phyloP scores from a whole-genome alignment of 2,888 invertebrate species.

The Synanthedon formicaeformis region DNA sequence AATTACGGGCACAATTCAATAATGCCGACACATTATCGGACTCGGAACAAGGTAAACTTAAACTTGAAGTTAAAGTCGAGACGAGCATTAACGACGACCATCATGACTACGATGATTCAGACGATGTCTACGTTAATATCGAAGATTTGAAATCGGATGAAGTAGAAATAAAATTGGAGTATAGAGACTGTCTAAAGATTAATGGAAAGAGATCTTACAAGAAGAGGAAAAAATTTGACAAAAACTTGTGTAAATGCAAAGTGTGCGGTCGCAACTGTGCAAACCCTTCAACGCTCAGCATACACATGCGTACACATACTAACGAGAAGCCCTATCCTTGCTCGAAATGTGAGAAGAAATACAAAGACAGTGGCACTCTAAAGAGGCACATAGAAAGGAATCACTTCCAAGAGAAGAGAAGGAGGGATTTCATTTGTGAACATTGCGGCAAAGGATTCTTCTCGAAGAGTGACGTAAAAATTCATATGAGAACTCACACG shows the following conservation, averaged over 20 bases:
- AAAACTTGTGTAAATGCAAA: slow-evolving; percentile 18
- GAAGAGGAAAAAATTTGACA: slow-evolving; percentile 15
- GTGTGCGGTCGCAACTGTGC: slow-evolving; percentile 30
- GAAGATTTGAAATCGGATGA: neutral
- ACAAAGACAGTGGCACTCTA: slow-evolving; percentile 35
- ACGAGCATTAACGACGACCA: slow-evolving; percentile 12
- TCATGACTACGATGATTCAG: slow-evolving; percentile 10
- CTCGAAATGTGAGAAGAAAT: slow-evolving; percentile 37
- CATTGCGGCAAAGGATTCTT: slow-evolving; percentile 50
- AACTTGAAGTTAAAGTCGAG: slow-evolving; percentile 31
- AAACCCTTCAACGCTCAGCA: slow-evolving; percentile 27
- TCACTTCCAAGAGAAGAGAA: slow-evolving; percentile 24
- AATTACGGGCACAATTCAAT: slow-evolving; percentile 18
- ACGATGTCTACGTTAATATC: neutral
- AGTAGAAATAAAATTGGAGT: slow-evolving; percentile 1
- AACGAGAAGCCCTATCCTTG: slow-evolving; percentile 37
- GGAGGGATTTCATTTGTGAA: slow-evolving; percentile 44
- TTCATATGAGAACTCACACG: slow-evolving; percentile 49
- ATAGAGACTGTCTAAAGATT: neutral
- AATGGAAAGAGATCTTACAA: slow-evolving; percentile 12
- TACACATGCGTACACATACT: slow-evolving; percentile 43
- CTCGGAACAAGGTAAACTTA: slow-evolving; percentile 9
- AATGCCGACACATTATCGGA: slow-evolving; percentile 1
- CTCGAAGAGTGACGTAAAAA: slow-evolving; percentile 35
- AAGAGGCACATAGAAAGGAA: slow-evolving; percentile 39